phyloP scores from a whole-genome alignment of 2,113 vertebrate genomes.

The Strix aluco region DNA sequence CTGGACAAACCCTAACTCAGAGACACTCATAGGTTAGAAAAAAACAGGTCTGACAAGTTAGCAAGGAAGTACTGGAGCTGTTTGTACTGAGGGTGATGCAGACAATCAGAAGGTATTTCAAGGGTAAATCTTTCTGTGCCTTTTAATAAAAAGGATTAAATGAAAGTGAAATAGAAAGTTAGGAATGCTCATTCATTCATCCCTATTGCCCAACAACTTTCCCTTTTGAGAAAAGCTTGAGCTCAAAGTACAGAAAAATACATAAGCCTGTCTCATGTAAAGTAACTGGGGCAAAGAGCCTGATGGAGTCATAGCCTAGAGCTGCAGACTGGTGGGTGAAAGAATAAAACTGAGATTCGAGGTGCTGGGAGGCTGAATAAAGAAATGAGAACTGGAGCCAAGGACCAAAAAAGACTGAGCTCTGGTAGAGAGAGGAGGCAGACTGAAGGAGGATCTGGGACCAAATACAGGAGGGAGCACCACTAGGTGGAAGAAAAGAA shows the following conservation, averaged over 20 bases:
- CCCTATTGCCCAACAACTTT: neutral
- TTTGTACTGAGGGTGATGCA: neutral
- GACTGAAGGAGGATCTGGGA: neutral
- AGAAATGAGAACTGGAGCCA: neutral
- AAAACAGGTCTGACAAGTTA: neutral
- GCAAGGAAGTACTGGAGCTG: neutral
- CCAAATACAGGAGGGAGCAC: neutral
- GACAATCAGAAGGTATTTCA: neutral
- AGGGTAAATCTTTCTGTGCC: neutral
- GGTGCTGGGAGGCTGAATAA: neutral
- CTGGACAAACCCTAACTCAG: neutral
- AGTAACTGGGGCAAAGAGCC: neutral
- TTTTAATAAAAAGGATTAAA: constrained; percentile 7
- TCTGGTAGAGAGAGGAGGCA: neutral
- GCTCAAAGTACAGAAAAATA: neutral
- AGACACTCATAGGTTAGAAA: neutral
- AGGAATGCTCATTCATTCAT: neutral
- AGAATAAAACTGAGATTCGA: neutral
- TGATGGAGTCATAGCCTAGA: neutral
- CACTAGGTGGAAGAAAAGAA: neutral
- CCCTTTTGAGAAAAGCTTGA: neutral
- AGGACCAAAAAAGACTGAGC: neutral
- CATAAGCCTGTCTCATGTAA: neutral
- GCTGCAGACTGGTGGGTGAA: neutral
- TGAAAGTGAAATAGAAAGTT: neutral